These are phyloP conservation scores for Macrosteles quadrilineatus DNA, from an alignment of 1,140 invertebrate genomes.

Conservation along the genomic window DNA sequence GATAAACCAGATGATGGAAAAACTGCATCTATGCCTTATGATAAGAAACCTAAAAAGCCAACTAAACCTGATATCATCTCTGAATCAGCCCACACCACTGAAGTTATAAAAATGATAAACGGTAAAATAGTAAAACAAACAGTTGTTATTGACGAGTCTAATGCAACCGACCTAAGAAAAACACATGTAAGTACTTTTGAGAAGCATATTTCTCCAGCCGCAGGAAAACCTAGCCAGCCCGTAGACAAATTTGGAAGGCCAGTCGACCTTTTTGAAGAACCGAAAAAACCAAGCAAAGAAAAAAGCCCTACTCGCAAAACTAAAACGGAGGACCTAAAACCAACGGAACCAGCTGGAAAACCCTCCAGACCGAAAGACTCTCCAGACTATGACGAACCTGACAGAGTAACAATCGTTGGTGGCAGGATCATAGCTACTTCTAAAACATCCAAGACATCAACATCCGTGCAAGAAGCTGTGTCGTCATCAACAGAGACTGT, in stretches of 20 bases:
- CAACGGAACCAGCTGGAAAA: no score
- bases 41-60: neutral
- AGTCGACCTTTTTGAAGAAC: neutral
- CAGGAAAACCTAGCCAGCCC: conserved; percentile 17
- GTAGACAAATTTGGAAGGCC: conserved; percentile 17
- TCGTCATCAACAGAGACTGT: conserved; percentile 14
- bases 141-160: neutral
- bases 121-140: conserved; percentile 35
- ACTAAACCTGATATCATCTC: neutral
- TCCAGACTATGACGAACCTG: conserved; percentile 10
- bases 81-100: neutral
- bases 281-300: neutral
- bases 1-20: conserved; percentile 4
- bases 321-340: no score
- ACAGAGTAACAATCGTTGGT: conserved; percentile 4
- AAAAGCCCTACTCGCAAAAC: neutral
- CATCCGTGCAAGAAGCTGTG: neutral
- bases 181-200: neutral
- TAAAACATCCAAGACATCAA: conserved; percentile 1
- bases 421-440: neutral
- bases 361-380: neutral
- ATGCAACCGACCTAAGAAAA: neutral
- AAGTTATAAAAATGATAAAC: conserved; percentile 37
- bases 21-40: neutral
- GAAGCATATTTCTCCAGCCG: neutral